Base-by-base conservation (phyloP, 2,113 vertebrate species). In the Promerops cafer region DNA sequence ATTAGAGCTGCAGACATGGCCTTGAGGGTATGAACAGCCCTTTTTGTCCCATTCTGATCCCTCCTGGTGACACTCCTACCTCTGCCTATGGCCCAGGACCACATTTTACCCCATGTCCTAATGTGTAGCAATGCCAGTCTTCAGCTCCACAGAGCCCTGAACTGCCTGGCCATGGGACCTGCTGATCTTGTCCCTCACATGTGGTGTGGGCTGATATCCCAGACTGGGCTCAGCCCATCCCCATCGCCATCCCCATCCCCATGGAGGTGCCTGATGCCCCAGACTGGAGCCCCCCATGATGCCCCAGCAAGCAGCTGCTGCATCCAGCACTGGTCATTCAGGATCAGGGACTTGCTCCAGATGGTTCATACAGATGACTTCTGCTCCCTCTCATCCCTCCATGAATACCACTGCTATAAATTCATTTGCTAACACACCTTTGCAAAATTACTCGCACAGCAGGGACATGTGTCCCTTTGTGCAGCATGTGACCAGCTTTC, bases 251-350 rank as follows among this genome's bases (percentile, higher is more conserved):
- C 11, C 13, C 22, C 23, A 61, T n/a, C 28, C 33, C 35, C 64
- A 28, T 1, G 6, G 53, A 64, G 26, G 26, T 68, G 35, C 10
- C 47, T 3, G 1, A 17, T 45, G 23, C 7, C 37, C 19, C 47
- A 65, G 15, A 30, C 7, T 78, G 69, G 13, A 56, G 27, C 2
- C 2, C 14, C 14, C 9, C 2, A 0, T 11, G 45, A 35, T 33
- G 40, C 3, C 16, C 31, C 76, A 47, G 39, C 0, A 0, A 79
- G 37, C 23, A 66, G 33, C 44, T 50, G 19, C 28, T 74, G 60
- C 31, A 33, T 49, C 20, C 17, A 57, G 24, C 47, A 49, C 21
- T 71, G 2, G 0, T 53, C 66, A 37, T 57, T 83, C 37, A 8
- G 70, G 35, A 54, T 6, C 31, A 54, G 59, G 30, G 13, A 52